phyloP scores from a whole-genome alignment of 2,888 invertebrate species.

The Eurytoma adleriae region DNA sequence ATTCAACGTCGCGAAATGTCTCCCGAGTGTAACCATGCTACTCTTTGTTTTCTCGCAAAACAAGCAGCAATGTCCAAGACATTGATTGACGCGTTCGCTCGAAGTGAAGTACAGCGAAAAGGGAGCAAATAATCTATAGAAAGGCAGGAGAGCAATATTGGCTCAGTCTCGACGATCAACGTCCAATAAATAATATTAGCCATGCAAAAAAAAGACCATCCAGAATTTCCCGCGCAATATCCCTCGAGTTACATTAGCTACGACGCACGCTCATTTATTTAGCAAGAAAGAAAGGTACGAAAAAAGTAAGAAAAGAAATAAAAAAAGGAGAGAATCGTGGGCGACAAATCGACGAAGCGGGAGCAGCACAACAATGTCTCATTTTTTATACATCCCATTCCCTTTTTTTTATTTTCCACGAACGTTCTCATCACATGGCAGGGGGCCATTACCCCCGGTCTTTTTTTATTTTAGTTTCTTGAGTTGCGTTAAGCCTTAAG shows the following conservation, averaged over 20 bases:
- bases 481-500: constrained; percentile 68
- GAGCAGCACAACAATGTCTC: not conserved
- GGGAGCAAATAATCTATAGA: not conserved
- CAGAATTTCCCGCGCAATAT: too few species aligned
- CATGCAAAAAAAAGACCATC: too few species aligned
- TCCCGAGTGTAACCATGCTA: not conserved
- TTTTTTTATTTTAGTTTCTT: constrained; percentile 65
- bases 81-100: not conserved
- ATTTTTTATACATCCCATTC: too few species aligned
- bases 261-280: too few species aligned
- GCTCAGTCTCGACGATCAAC: too few species aligned
- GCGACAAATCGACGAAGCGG: not conserved
- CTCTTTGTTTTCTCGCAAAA: constrained; percentile 1
- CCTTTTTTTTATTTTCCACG: constrained; percentile 50
- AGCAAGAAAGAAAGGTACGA: too few species aligned
- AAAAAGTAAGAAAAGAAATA: too few species aligned
- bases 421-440: constrained; percentile 4
- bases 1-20: not conserved
- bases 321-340: too few species aligned
- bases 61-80: not conserved
- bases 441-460: constrained; percentile 23
- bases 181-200: too few species aligned
- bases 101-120: not conserved
- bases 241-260: too few species aligned
- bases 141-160: too few species aligned